Percentiles rank a stretch among this genome's conserved stretches.
Conservation (phyloP, 2,888 invertebrate genomes). For the Philhelius pedissequus region DNA sequence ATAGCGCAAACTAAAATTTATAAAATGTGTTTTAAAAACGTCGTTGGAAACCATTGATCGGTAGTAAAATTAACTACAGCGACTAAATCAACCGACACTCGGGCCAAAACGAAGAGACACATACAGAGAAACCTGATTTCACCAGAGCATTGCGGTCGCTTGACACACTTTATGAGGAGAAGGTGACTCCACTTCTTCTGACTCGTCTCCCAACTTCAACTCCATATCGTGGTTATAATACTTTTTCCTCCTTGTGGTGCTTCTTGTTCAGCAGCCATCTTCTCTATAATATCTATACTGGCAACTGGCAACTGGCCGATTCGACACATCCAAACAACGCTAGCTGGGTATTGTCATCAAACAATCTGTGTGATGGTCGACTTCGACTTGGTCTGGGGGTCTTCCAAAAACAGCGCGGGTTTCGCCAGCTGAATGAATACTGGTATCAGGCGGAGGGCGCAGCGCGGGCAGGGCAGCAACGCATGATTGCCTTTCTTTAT, state of each 20-base stretch:
- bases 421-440: not conserved
- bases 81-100: constrained; percentile 21
- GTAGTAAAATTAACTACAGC: not conserved
- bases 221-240: not conserved
- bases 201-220: not conserved
- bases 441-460: too few relatives aligned
- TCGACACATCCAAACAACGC: constrained; percentile 3
- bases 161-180: constrained; percentile 67
- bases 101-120: constrained; percentile 44
- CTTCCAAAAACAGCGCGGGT: constrained; percentile 15
- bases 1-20: too few relatives aligned
- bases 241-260: constrained; percentile 29
- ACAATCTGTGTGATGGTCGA: constrained; percentile 17
- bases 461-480: constrained; percentile 12
- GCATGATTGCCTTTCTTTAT: constrained; percentile 66
- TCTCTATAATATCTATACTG: not conserved
- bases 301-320: too few relatives aligned
- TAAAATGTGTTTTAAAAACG: too few relatives aligned
- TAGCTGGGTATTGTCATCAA: constrained; percentile 29
- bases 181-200: constrained; percentile 52
- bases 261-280: constrained; percentile 34
- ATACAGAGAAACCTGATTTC: constrained; percentile 65
- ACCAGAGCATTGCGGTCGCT: constrained; percentile 67
- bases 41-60: constrained; percentile 1
- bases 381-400: not conserved